Percentiles rank a stretch among this genome's conserved stretches.
These are phyloP conservation scores for Agrenia bidenticulata DNA, from an alignment of 2,888 invertebrate genomes.

Conservation along the genomic window DNA sequence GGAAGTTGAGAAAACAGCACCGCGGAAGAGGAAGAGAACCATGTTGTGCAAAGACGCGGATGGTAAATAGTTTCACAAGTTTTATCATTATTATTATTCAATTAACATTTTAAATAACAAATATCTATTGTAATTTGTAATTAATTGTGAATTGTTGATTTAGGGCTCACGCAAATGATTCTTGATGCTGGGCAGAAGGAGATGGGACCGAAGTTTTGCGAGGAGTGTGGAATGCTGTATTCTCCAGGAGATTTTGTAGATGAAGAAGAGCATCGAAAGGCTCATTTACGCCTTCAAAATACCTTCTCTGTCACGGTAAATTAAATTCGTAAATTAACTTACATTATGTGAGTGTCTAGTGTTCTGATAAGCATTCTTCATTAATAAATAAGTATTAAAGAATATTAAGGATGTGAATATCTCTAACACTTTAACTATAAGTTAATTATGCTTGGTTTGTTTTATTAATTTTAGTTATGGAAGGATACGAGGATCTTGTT, in stretches of 20 bases:
- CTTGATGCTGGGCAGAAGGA: constrained; percentile 51
- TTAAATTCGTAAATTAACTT: not conserved
- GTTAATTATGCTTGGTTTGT: not conserved
- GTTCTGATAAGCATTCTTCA: not conserved
- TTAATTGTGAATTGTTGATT: not conserved
- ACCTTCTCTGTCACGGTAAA: constrained; percentile 42
- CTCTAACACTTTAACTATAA: too few species aligned
- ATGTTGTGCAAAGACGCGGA: constrained; percentile 4
- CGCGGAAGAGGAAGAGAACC: constrained; percentile 13
- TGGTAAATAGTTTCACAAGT: constrained; percentile 6
- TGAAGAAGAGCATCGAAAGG: constrained; percentile 48
- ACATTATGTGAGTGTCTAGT: not conserved
- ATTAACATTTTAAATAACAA: not conserved
- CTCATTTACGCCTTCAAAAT: constrained; percentile 45
- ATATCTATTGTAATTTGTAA: not conserved
- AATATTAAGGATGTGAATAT: not conserved
- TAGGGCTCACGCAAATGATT: constrained; percentile 47
- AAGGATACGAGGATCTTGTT: constrained; percentile 39
- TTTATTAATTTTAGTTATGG: constrained; percentile 43
- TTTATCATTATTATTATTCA: not conserved
- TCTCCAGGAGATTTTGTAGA: constrained; percentile 50
- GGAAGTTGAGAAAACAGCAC: constrained; percentile 35
- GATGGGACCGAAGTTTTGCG: constrained; percentile 45
- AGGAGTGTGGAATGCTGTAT: constrained; percentile 48
- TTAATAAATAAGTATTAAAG: not conserved